Conservation (phyloP, 2,888 invertebrate species). For the Yponomeuta plumbellus region DNA sequence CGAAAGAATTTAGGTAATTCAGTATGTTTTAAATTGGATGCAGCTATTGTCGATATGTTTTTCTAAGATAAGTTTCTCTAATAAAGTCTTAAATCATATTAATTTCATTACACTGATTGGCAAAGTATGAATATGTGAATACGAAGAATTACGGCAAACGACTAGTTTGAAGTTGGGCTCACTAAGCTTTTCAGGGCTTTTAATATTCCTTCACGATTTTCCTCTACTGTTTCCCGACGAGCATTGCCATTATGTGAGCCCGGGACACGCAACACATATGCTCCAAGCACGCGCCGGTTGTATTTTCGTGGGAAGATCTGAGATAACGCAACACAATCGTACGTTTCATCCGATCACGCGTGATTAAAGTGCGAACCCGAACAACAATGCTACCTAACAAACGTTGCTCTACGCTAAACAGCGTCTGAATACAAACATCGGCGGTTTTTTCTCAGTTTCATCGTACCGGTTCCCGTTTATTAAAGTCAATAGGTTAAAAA, state of each 20-base stretch:
- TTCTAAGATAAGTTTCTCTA: too few relatives aligned
- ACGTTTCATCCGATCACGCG: slow-evolving; percentile 67
- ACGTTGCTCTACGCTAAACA: slow-evolving; percentile 26
- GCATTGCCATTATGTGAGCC: neutral
- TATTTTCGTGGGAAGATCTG: slow-evolving; percentile 50
- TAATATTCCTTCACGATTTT: slow-evolving; percentile 9
- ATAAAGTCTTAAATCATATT: too few relatives aligned
- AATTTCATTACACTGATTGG: too few relatives aligned
- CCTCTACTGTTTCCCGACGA: neutral
- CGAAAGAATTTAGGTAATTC: too few relatives aligned
- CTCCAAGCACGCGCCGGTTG: slow-evolving; percentile 1
- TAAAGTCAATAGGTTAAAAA: slow-evolving; percentile 22
- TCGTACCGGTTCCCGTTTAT: slow-evolving; percentile 24
- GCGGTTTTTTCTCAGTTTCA: slow-evolving; percentile 17
- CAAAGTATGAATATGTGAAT: too few relatives aligned
- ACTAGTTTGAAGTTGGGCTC: too few relatives aligned
- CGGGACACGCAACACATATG: slow-evolving; percentile 10
- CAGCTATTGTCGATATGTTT: too few relatives aligned
- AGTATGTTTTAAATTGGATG: too few relatives aligned
- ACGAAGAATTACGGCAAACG: too few relatives aligned
- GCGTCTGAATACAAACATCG: slow-evolving; percentile 25
- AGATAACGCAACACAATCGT: slow-evolving; percentile 54
- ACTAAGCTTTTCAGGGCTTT: too few relatives aligned
- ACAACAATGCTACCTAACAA: slow-evolving; percentile 51
- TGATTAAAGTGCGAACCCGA: slow-evolving; percentile 63